These are phyloP conservation scores for Apodemus agrarius DNA, from an alignment of 2,797 vertebrate genomes.

Conservation along the genomic window DNA sequence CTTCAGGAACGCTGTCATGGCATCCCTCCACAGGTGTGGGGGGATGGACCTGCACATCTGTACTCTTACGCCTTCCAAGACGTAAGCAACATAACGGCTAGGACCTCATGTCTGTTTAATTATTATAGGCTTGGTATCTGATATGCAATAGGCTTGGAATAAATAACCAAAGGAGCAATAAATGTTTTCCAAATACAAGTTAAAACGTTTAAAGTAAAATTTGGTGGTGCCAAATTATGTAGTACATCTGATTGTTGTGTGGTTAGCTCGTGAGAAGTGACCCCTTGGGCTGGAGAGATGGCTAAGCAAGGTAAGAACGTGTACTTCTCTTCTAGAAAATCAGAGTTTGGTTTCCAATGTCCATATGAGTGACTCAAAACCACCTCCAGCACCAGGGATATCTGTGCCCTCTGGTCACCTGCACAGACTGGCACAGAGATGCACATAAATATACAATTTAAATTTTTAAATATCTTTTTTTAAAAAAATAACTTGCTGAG, in stretches of 20 bases:
- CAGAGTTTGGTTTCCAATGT: not conserved
- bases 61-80: not conserved
- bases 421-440: not conserved
- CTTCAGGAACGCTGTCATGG: not conserved
- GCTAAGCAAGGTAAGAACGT: not conserved
- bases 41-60: not conserved
- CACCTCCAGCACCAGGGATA: not conserved
- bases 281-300: not conserved
- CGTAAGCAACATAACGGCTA: not conserved
- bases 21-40: not conserved
- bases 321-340: not conserved
- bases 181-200: not conserved
- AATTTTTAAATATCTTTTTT: not conserved
- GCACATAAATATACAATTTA: not conserved
- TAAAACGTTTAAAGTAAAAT: slow-evolving; percentile 36
- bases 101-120: not conserved
- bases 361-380: not conserved
- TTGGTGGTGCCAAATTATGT: not conserved
- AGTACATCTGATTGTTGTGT: not conserved
- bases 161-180: not conserved
- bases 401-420: not conserved
- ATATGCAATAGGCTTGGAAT: not conserved
- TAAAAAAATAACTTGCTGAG: not conserved
- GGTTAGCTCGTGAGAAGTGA: not conserved
- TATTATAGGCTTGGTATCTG: not conserved